Evolutionary conservation across 2,113 vertebrate genomes (phyloP).

Genomic region (Cyphomyrus plagiostoma): DNA sequence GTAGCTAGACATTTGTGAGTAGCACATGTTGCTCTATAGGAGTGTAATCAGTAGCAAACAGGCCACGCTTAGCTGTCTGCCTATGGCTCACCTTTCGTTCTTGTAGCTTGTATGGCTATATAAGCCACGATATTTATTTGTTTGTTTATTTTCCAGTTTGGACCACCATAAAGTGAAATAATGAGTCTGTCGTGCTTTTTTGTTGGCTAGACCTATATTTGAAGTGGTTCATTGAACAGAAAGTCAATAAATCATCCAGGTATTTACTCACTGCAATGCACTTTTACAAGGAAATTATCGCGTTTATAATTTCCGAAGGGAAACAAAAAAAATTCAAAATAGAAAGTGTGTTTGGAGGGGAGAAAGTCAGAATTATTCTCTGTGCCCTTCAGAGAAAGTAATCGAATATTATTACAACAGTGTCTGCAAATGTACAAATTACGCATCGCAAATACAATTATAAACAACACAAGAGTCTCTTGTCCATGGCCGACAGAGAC

Average conservation of each 20-base stretch:
- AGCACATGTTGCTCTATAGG: not conserved
- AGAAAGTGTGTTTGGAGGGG: not conserved
- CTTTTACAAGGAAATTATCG: not conserved
- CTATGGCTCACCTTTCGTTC: not conserved
- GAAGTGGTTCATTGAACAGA: not conserved
- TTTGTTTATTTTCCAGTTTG: not conserved
- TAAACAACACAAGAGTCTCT: constrained; percentile 6
- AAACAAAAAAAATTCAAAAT: not conserved
- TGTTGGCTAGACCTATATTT: not conserved
- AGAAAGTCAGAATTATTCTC: not conserved
- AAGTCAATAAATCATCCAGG: not conserved
- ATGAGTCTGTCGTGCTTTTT: not conserved
- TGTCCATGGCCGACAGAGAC: not conserved
- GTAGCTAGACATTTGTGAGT: not conserved
- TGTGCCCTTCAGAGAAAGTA: not conserved
- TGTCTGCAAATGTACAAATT: not conserved
- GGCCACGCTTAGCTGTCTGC: not conserved
- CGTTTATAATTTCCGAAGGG: not conserved
- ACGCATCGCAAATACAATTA: not conserved
- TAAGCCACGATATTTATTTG: not conserved
- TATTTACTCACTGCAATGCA: not conserved
- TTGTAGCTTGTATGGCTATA: not conserved
- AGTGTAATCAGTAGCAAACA: not conserved
- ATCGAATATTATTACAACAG: not conserved
- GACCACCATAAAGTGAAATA: not conserved